Percentiles rank a stretch among this genome's conserved stretches.
phyloP scores from a whole-genome alignment of 2,113 vertebrate genomes.

The Podiceps cristatus region DNA sequence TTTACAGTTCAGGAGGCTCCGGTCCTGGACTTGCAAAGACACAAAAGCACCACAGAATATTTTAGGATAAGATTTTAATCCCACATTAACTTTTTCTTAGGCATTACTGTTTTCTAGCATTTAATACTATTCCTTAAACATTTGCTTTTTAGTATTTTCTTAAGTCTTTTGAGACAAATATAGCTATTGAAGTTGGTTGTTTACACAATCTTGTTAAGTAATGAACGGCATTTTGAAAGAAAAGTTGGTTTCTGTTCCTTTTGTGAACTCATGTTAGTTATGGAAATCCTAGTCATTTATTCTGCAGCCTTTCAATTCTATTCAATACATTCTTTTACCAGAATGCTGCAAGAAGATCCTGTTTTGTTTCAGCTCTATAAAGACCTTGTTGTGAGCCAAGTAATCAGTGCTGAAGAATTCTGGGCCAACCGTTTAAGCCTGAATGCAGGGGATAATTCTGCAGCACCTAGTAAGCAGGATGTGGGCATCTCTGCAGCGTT shows the following conservation, averaged over 20 bases:
- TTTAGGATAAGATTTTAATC: background rate
- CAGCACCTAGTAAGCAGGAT: slow-evolving; percentile 88
- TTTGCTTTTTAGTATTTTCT: background rate
- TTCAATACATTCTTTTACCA: slow-evolving; percentile 77
- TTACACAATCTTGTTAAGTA: background rate
- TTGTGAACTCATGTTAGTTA: slow-evolving; percentile 3
- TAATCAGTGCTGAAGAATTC: slow-evolving; percentile 98
- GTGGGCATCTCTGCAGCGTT: slow-evolving; percentile 98
- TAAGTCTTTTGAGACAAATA: background rate
- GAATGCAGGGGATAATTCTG: slow-evolving; percentile 81
- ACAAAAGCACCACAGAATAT: background rate
- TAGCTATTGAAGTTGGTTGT: background rate
- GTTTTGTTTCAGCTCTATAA: slow-evolving; percentile 99
- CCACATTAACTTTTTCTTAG: background rate
- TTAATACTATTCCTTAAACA: background rate
- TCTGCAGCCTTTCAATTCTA: slow-evolving; percentile 57
- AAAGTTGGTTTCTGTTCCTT: slow-evolving; percentile 33
- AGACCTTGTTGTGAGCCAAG: slow-evolving; percentile 97
- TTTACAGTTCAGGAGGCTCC: background rate
- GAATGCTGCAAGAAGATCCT: slow-evolving; percentile 99
- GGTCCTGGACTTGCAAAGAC: background rate
- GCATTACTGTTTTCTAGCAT: background rate
- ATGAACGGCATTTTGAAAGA: slow-evolving; percentile 1
- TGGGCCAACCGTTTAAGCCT: slow-evolving; percentile 94
- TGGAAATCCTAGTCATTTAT: slow-evolving; percentile 54